Evolutionary conservation across 2,797 vertebrate species (phyloP).

Genomic region (Todus mexicanus): DNA sequence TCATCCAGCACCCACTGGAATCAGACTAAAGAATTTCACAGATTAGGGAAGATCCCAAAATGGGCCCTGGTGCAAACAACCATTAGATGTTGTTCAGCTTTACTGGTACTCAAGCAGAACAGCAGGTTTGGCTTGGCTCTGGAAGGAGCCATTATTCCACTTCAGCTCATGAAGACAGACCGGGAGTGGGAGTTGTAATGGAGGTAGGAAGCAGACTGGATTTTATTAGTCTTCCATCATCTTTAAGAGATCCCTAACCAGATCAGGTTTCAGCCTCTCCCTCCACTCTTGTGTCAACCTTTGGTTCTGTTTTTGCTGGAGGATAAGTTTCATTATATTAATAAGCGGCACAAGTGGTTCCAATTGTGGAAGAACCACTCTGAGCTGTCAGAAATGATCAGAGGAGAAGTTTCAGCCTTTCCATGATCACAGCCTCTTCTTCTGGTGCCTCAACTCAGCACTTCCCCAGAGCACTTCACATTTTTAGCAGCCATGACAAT

Average conservation of each 20-base stretch:
- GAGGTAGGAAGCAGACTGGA: slow-evolving; percentile 55
- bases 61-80: not conserved
- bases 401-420: slow-evolving; percentile 53
- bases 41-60: not conserved
- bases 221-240: slow-evolving; percentile 71
- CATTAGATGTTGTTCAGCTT: not conserved
- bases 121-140: not conserved
- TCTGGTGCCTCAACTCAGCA: slow-evolving; percentile 48
- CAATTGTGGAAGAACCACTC: slow-evolving; percentile 64
- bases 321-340: slow-evolving; percentile 72
- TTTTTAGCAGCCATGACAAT: slow-evolving; percentile 20
- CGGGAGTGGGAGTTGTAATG: slow-evolving; percentile 19
- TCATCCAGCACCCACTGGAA: not conserved
- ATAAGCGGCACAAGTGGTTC: slow-evolving; percentile 71
- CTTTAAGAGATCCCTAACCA: slow-evolving; percentile 58
- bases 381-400: slow-evolving; percentile 69
- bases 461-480: slow-evolving; percentile 18
- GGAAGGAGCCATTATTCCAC: slow-evolving; percentile 17
- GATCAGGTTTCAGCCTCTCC: slow-evolving; percentile 68
- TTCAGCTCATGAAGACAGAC: not conserved
- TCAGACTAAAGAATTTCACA: not conserved
- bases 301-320: slow-evolving; percentile 67
- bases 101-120: not conserved
- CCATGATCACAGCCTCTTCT: slow-evolving; percentile 58
- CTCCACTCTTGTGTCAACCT: slow-evolving; percentile 50